A percentile compares a stretch with the other conserved stretches of the same genome.
phyloP scores from a whole-genome alignment of 2,113 vertebrate species.

The Corydoras sp. region DNA sequence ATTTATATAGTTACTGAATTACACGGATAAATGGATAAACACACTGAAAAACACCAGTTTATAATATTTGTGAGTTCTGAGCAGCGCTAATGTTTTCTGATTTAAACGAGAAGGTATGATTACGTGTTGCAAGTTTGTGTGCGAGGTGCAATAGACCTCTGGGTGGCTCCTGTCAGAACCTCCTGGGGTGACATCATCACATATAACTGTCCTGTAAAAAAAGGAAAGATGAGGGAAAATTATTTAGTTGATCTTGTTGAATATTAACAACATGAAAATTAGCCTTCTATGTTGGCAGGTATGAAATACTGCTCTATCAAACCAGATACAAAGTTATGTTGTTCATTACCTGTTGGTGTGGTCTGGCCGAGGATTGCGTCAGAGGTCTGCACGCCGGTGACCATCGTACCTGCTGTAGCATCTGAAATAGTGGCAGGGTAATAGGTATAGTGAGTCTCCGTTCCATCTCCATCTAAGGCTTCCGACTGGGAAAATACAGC shows the following conservation, averaged over 20 bases:
- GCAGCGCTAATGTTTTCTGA: no score
- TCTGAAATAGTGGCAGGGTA: slow-evolving; percentile 71
- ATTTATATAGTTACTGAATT: no score
- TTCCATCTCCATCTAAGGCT: slow-evolving; percentile 59
- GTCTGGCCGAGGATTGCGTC: slow-evolving; percentile 68
- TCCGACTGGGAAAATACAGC: slow-evolving; percentile 71
- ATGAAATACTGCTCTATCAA: no score
- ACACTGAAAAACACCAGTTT: neutral
- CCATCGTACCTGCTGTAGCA: slow-evolving; percentile 64
- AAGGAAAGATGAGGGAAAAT: neutral
- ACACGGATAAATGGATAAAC: no score
- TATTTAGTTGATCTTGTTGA: no score
- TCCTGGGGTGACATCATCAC: slow-evolving; percentile 98
- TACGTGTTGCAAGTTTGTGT: slow-evolving; percentile 86
- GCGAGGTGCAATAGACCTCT: slow-evolving; percentile 83
- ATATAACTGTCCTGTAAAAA: slow-evolving; percentile 80
- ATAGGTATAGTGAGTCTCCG: slow-evolving; percentile 71
- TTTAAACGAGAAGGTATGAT: slow-evolving; percentile 49
- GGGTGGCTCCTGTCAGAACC: slow-evolving; percentile 78
- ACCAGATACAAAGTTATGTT: neutral
- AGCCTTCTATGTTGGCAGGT: no score
- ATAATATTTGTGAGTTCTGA: neutral
- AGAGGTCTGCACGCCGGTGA: slow-evolving; percentile 68
- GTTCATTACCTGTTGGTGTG: slow-evolving; percentile 58
- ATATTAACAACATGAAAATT: no score